Conservation (phyloP, 2,113 vertebrate genomes). For the Mobula hypostoma region DNA sequence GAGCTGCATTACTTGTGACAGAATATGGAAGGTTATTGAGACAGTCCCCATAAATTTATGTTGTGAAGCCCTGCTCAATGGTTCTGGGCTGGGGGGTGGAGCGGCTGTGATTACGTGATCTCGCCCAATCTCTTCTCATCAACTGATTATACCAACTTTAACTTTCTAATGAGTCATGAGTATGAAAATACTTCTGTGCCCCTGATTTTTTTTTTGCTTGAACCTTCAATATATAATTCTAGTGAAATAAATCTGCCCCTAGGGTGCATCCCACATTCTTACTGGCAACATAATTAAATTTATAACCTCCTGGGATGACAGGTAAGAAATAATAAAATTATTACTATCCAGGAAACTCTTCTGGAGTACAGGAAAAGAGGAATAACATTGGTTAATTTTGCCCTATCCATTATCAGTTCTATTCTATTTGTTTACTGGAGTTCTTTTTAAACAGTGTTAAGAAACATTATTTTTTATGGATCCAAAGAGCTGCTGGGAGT, state of each 20-base stretch:
- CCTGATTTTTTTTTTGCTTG: not conserved
- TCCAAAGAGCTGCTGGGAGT: not conserved
- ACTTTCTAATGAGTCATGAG: not conserved
- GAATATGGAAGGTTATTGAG: too few relatives aligned
- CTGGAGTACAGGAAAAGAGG: not conserved
- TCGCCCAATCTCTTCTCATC: too few relatives aligned
- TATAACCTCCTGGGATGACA: not conserved
- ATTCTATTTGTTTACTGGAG: not conserved
- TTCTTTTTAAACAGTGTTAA: not conserved
- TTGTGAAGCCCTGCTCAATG: too few relatives aligned
- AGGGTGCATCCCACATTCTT: not conserved
- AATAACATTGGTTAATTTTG: not conserved
- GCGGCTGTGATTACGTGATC: too few relatives aligned
- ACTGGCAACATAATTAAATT: not conserved
- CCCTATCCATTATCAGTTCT: not conserved
- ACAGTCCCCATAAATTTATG: too few relatives aligned
- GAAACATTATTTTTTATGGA: not conserved
- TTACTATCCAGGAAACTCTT: not conserved
- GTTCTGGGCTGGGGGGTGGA: too few relatives aligned
- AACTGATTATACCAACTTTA: not conserved
- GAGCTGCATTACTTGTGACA: too few relatives aligned
- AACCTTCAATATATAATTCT: not conserved
- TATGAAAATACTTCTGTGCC: too few relatives aligned
- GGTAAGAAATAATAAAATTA: not conserved
- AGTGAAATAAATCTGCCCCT: not conserved